These are phyloP conservation scores for Vireo altiloquus DNA, from an alignment of 2,113 vertebrate genomes.

Conservation along the genomic window DNA sequence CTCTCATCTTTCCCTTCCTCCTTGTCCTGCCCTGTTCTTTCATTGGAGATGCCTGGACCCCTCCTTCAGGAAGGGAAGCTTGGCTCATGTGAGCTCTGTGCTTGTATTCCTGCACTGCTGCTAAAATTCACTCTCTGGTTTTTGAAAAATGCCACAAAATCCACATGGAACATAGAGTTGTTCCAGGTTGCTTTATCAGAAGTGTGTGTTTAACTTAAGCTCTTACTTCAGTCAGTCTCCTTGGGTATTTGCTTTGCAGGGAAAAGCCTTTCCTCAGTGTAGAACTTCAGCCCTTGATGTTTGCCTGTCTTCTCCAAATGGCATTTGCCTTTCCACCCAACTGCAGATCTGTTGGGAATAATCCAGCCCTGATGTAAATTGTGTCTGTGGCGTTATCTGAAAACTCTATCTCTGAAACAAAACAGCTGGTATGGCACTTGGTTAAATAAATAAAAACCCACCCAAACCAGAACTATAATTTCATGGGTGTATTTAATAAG, in stretches of 20 bases:
- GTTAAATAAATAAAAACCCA: not conserved
- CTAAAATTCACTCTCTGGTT: not conserved
- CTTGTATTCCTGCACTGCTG: not conserved
- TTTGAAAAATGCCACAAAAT: not conserved
- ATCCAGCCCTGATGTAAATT: not conserved
- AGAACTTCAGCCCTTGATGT: not conserved
- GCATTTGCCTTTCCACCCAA: not conserved
- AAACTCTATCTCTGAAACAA: not conserved
- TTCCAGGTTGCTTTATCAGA: not conserved
- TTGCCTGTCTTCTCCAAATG: not conserved
- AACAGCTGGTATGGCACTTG: not conserved
- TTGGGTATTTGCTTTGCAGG: not conserved
- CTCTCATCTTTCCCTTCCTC: not conserved
- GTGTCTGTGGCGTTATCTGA: not conserved
- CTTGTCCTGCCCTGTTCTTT: not conserved
- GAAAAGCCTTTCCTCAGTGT: not conserved
- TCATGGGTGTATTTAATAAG: not conserved
- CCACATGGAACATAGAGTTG: not conserved
- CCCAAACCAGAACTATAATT: not conserved
- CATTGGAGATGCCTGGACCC: not conserved
- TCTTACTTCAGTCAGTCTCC: not conserved
- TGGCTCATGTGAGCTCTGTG: not conserved
- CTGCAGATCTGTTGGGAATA: not conserved
- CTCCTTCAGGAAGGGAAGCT: not conserved
- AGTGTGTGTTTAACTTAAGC: not conserved